Percentiles rank a stretch among this genome's conserved stretches.
Conservation (phyloP, 2,888 invertebrate species). For the Drosophila atripex region DNA sequence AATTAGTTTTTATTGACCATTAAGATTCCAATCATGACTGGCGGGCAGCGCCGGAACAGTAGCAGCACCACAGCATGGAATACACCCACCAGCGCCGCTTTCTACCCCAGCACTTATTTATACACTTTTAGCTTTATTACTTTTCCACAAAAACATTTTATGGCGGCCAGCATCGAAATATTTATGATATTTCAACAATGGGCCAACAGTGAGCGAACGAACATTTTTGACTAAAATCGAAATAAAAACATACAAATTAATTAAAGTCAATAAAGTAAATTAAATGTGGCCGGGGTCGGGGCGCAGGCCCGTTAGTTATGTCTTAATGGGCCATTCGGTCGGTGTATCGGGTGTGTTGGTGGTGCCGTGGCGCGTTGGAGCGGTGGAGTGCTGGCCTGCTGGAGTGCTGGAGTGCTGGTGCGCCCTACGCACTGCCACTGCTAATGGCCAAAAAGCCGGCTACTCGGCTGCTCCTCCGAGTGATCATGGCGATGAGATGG, state of each 20-base stretch:
- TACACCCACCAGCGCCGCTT: constrained; percentile 64
- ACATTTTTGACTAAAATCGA: constrained; percentile 65
- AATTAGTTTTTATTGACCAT: constrained; percentile 71
- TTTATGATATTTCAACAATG: constrained; percentile 75
- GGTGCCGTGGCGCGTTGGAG: neutral
- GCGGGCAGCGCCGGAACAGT: constrained; percentile 26
- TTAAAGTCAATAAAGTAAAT: constrained; percentile 72
- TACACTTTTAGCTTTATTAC: constrained; percentile 57
- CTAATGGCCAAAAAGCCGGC: constrained; percentile 50
- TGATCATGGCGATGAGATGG: constrained; percentile 53
- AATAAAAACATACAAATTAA: constrained; percentile 79
- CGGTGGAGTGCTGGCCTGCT: too few species aligned
- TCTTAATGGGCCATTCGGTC: constrained; percentile 47
- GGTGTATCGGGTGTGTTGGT: neutral
- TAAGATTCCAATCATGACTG: constrained; percentile 68
- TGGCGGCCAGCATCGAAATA: constrained; percentile 61
- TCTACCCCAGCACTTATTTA: constrained; percentile 53
- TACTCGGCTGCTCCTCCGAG: constrained; percentile 43
- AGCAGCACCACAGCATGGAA: constrained; percentile 46
- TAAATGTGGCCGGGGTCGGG: constrained; percentile 26
- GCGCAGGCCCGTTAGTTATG: constrained; percentile 31
- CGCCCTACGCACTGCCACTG: constrained; percentile 63
- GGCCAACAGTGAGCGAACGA: constrained; percentile 37
- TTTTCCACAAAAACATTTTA: constrained; percentile 58
- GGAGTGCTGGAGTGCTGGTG: constrained; percentile 16